Evolutionary conservation across 2,888 invertebrate genomes (phyloP), one percentile per base, ranked within the genome.

Genomic region (Dione vanillae): DNA sequence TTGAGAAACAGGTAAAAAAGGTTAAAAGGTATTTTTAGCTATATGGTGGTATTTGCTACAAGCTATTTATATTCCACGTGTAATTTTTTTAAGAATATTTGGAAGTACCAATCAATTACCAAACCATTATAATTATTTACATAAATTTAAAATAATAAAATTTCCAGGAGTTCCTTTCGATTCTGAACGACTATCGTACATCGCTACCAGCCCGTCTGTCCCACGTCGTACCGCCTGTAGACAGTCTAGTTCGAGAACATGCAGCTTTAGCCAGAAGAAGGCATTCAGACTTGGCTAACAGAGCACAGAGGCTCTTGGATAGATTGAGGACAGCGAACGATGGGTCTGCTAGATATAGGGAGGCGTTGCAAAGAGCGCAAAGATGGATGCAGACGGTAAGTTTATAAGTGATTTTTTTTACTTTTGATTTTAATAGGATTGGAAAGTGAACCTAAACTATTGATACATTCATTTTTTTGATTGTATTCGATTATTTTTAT

Each of bases 141-240:
- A 27, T 27, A 5, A 27, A 27, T 27, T 27, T 3, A 27, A 27
- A 27, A 16, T 49, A 19, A 10, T 11, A n/a, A 16, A 35, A 16
- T n/a, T 73, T 65, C 0, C 82, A 96, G 95, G 97, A 98, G 79
- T 98, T 97, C 90, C 93, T 98, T 9, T 94, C 95, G 19, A 94
- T 96, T 49, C 94, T 98, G 45, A 98, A 98, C 91, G 97, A 97
- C 76, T 98, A 97, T 94, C 95, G 98, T 76, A 97, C 97, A 0
- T 95, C 96, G 19, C 88, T 98, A 20, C 98, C 98, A 1, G 96
- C 97, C 40, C 95, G 98, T 0, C 90, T 98, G 72, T 95, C 97
- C 0, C 97, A 97, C 87, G 95, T 98, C 67, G 95, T 96, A 78
- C 95, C 96, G 0, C 85, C 95, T 0, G 91, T 95, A 0, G 96